phyloP scores from a whole-genome alignment of 1,140 invertebrate genomes.

The Dufourea novaeangliae region DNA sequence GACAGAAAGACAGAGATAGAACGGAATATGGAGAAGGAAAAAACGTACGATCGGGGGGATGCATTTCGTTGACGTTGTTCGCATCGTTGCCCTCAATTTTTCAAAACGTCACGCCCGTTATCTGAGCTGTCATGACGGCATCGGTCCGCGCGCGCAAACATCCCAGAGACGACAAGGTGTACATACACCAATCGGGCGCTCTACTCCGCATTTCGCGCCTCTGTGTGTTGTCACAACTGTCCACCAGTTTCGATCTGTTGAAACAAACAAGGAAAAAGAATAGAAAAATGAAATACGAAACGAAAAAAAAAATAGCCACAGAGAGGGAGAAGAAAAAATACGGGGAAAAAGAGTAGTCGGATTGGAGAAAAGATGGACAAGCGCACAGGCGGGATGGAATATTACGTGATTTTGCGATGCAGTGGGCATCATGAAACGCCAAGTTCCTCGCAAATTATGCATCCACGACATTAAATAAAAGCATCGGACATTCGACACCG shows the following conservation, averaged over 20 bases:
- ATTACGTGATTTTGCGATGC: neutral
- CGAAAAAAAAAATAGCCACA: neutral
- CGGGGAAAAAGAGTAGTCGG: neutral
- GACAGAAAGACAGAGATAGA: too few species aligned
- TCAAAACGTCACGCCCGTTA: slow-evolving; percentile 67
- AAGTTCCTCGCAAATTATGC: too few species aligned
- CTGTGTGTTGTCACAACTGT: slow-evolving; percentile 70
- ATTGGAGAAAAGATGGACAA: neutral
- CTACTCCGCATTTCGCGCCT: too few species aligned
- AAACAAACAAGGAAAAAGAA: slow-evolving; percentile 40
- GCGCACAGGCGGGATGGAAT: neutral
- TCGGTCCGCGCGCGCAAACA: slow-evolving; percentile 56
- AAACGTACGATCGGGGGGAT: slow-evolving; percentile 55
- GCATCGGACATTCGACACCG: neutral
- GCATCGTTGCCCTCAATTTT: slow-evolving; percentile 67
- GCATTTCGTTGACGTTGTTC: slow-evolving; percentile 61
- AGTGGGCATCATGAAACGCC: neutral
- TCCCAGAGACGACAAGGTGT: slow-evolving; percentile 55
- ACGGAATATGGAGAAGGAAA: slow-evolving; percentile 19
- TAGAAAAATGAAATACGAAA: neutral
- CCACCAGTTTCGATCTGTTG: slow-evolving; percentile 55
- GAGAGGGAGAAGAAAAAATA: slow-evolving; percentile 11
- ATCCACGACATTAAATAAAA: slow-evolving; percentile 17
- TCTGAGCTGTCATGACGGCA: slow-evolving; percentile 59
- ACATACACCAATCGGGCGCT: too few species aligned